phyloP scores from a whole-genome alignment of 2,888 invertebrate genomes.

The Xestia ashworthii region DNA sequence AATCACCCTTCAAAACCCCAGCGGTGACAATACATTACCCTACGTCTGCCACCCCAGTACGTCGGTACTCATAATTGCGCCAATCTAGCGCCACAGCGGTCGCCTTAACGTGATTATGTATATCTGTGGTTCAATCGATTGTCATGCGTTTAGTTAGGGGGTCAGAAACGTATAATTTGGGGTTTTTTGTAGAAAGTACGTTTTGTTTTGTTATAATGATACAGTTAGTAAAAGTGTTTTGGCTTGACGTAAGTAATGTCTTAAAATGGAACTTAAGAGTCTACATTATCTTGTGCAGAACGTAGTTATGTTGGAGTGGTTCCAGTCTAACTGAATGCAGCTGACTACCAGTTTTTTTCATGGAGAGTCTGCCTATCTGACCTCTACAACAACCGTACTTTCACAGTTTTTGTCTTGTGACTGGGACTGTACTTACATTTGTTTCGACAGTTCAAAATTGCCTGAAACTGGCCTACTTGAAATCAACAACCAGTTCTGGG shows the following conservation, averaged over 20 bases:
- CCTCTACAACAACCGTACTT: background rate
- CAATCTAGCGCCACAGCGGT: conserved; percentile 80
- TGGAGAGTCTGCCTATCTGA: background rate
- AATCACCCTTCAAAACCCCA: conserved; percentile 9
- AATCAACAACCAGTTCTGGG: background rate
- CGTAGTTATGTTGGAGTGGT: background rate
- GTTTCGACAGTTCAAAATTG: too few relatives aligned
- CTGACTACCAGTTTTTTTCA: background rate
- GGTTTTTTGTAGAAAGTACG: background rate
- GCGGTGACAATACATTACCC: conserved; percentile 47
- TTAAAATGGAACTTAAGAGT: background rate
- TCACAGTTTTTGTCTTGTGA: too few relatives aligned
- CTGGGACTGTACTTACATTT: too few relatives aligned
- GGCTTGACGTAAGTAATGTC: background rate
- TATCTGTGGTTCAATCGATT: conserved; percentile 57
- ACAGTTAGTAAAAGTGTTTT: background rate
- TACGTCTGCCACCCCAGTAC: conserved; percentile 32
- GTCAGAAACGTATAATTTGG: conserved; percentile 25
- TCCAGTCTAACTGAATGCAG: background rate
- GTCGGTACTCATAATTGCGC: conserved; percentile 76
- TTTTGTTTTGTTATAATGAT: conserved; percentile 20
- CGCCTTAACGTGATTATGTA: conserved; percentile 67
- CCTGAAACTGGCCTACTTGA: too few relatives aligned
- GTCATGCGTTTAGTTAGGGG: conserved; percentile 41
- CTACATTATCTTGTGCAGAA: background rate